Conservation (phyloP, 2,888 invertebrate genomes). For the Criorhina ranunculi region DNA sequence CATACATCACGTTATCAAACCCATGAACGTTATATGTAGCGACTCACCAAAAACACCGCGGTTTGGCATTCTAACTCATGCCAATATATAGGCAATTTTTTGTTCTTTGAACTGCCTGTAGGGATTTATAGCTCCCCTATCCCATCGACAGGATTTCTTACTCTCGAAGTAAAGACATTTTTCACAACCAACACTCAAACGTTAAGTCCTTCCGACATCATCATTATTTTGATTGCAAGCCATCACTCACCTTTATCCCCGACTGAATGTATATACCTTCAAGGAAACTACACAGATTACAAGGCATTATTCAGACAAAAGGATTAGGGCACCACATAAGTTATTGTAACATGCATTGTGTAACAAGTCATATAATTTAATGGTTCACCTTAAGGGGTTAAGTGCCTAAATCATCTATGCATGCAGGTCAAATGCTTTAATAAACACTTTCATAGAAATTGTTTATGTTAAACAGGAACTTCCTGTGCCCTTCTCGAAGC, state of each 20-base stretch:
- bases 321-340: slow-evolving; percentile 28
- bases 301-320: slow-evolving; percentile 52
- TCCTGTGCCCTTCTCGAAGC: neutral
- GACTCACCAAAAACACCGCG: too few relatives aligned
- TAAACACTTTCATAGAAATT: slow-evolving; percentile 23
- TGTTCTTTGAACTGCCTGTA: slow-evolving; percentile 7
- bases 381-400: slow-evolving; percentile 45
- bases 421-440: slow-evolving; percentile 23
- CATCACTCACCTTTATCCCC: slow-evolving; percentile 68
- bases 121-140: slow-evolving; percentile 1
- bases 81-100: neutral
- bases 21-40: too few relatives aligned
- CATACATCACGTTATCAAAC: too few relatives aligned
- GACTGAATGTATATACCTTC: slow-evolving; percentile 44
- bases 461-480: neutral
- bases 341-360: slow-evolving; percentile 18
- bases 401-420: slow-evolving; percentile 10
- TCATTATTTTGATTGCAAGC: slow-evolving; percentile 62
- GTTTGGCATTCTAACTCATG: neutral
- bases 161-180: slow-evolving; percentile 21
- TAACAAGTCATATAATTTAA: slow-evolving; percentile 39
- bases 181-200: slow-evolving; percentile 30
- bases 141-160: neutral
- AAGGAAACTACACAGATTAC: slow-evolving; percentile 59
- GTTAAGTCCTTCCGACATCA: slow-evolving; percentile 49